These are phyloP conservation scores for Pachypsylla venusta DNA, from an alignment of 1,140 invertebrate genomes.

Conservation along the genomic window DNA sequence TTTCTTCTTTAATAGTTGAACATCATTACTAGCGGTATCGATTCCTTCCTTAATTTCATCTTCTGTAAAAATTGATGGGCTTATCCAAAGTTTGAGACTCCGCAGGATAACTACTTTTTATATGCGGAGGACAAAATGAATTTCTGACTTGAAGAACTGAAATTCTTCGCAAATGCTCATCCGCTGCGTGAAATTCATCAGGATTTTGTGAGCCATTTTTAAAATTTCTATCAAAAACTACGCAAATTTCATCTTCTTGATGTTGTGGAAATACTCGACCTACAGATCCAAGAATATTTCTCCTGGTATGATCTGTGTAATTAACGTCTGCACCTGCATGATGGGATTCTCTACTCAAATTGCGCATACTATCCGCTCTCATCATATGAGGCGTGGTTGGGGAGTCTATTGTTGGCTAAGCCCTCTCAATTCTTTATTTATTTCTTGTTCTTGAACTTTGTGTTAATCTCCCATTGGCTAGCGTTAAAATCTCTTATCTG, in stretches of 20 bases:
- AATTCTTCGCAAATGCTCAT: slow-evolving; percentile 26
- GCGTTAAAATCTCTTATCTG: neutral
- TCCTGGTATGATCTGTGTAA: too few species aligned
- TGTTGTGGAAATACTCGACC: slow-evolving; percentile 28
- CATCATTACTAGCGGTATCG: neutral
- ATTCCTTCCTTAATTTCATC: slow-evolving; percentile 52
- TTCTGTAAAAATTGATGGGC: slow-evolving; percentile 38
- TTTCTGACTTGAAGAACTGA: slow-evolving; percentile 66
- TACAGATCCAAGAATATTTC: too few species aligned
- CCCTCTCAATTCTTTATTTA: neutral
- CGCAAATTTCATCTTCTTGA: slow-evolving; percentile 34
- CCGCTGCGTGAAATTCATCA: slow-evolving; percentile 8
- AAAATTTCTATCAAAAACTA: slow-evolving; percentile 31
- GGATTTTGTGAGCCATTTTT: slow-evolving; percentile 29
- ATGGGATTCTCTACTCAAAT: too few species aligned
- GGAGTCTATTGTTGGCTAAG: neutral
- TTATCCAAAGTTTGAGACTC: slow-evolving; percentile 58
- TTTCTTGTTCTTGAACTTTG: neutral
- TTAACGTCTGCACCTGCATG: too few species aligned
- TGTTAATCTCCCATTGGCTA: neutral
- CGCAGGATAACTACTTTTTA: slow-evolving; percentile 76
- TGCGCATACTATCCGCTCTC: neutral
- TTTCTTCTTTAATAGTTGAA: slow-evolving; percentile 9
- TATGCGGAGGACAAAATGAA: slow-evolving; percentile 68
- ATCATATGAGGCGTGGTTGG: neutral